Conservation (phyloP, 2,888 invertebrate genomes). For the Melinaea menophilus region DNA sequence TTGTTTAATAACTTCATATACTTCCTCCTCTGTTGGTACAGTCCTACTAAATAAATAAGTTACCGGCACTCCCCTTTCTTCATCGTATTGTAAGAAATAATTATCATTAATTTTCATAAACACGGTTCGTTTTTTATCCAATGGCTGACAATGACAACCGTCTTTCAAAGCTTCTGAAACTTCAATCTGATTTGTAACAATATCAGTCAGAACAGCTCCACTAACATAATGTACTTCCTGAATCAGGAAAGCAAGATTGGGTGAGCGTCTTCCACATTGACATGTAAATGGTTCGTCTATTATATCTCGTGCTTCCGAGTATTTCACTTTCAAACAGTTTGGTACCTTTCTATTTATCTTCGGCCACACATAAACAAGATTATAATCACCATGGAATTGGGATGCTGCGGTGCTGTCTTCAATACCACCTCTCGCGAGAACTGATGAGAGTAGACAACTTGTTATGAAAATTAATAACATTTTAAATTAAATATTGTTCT, state of each 20-base stretch:
- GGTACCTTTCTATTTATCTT: background rate
- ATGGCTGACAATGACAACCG: slow-evolving; percentile 9
- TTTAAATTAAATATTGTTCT: background rate
- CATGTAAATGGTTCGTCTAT: background rate
- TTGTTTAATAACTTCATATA: background rate
- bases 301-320: background rate
- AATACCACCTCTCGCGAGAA: background rate
- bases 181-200: slow-evolving; percentile 4
- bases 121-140: slow-evolving; percentile 5
- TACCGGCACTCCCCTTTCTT: background rate
- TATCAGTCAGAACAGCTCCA: background rate
- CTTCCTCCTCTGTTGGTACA: background rate
- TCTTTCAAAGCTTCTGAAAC: slow-evolving; percentile 7
- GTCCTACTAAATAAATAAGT: background rate
- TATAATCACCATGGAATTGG: background rate
- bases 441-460: background rate
- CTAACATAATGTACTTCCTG: background rate
- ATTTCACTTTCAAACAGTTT: background rate
- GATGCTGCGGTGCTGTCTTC: background rate
- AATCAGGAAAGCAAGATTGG: background rate
- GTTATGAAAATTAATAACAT: background rate
- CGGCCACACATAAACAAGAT: slow-evolving; percentile 1
- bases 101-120: slow-evolving; percentile 7
- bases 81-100: background rate
- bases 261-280: background rate